Evolutionary conservation across 2,113 vertebrate genomes (phyloP), one percentile per base, ranked within the genome.

Genomic region (Lamprologus ornatipinnis): DNA sequence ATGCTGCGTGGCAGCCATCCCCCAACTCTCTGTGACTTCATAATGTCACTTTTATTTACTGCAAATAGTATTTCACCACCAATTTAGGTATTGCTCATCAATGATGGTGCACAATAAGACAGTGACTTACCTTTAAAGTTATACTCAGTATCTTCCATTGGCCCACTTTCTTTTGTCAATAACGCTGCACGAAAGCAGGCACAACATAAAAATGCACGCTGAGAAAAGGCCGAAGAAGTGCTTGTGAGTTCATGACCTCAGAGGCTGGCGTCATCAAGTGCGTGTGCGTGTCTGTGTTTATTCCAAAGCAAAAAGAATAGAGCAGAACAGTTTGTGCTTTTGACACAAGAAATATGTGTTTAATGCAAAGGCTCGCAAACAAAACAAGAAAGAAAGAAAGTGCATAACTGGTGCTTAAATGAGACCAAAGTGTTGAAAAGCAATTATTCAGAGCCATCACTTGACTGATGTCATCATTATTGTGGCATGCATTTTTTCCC

Each of bases 391-490:
- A 73, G 68, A 73, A 70, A 23, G 37, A 75, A 26, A 19, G 15
- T 19, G 1, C 26, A 5, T 31, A 31, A 78, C 0, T 78, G 45
- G 42, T 49, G 28, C 45, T 31, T 49, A 31, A 78, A 19, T 49
- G 45, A 78, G 42, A 49, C 26, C 17, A 31, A 78, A 49, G 70
- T 28, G 42, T 49, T 49, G 42, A 49, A 78, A 49, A 19, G 70
- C 15, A 49, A 49, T 86, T 14, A 81, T 31, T 85, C 31, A 40
- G 28, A 15, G 15, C 19, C 49, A 81, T 85, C 58, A 51, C 37
- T 28, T 53, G 26, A 73, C 57, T 89, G 82, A 88, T 94, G 84
- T 65, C 85, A 91, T 92, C 83, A 84, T 86, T 82, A 83, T 9
- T 65, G 78, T 37, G 53, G 73, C 80, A 82, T 47, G 58, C 58